Conservation (phyloP, 2,888 invertebrate species). For the Drosophila pegasa region DNA sequence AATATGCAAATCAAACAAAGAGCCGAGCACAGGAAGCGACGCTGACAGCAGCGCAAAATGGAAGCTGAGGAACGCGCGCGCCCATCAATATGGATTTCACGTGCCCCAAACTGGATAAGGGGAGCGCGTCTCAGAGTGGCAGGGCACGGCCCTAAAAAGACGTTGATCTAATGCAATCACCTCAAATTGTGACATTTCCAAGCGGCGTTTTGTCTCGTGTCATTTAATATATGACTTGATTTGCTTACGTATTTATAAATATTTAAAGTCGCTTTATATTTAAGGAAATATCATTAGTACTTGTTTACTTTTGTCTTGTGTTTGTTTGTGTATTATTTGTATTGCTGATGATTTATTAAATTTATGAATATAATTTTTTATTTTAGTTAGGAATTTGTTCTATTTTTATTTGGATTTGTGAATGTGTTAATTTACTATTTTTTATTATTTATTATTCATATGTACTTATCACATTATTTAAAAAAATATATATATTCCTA, state of each 20-base stretch:
- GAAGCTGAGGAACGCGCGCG: slow-evolving; percentile 13
- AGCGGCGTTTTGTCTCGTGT: slow-evolving; percentile 20
- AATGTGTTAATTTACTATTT: background rate
- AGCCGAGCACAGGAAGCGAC: slow-evolving; percentile 38
- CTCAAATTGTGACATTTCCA: slow-evolving; percentile 46
- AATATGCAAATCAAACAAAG: slow-evolving; percentile 75
- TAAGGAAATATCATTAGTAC: background rate
- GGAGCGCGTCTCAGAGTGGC: background rate
- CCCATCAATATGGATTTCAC: slow-evolving; percentile 64
- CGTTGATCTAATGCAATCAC: slow-evolving; percentile 65
- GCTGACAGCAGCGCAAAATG: slow-evolving; percentile 37
- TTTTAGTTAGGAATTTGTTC: too few species aligned
- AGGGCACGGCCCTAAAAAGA: slow-evolving; percentile 18
- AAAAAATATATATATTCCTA: too few species aligned
- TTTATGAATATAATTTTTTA: background rate
- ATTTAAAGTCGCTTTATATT: background rate
- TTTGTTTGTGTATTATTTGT: too few species aligned
- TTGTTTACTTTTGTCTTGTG: background rate
- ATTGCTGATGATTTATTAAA: background rate
- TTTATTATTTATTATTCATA: background rate
- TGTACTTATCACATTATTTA: background rate
- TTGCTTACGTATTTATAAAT: slow-evolving; percentile 9
- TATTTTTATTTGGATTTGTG: too few species aligned
- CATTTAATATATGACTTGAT: slow-evolving; percentile 23
- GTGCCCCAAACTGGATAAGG: slow-evolving; percentile 34